Evolutionary conservation across 2,797 vertebrate species (phyloP).

Genomic region (Ceyx erithaca): DNA sequence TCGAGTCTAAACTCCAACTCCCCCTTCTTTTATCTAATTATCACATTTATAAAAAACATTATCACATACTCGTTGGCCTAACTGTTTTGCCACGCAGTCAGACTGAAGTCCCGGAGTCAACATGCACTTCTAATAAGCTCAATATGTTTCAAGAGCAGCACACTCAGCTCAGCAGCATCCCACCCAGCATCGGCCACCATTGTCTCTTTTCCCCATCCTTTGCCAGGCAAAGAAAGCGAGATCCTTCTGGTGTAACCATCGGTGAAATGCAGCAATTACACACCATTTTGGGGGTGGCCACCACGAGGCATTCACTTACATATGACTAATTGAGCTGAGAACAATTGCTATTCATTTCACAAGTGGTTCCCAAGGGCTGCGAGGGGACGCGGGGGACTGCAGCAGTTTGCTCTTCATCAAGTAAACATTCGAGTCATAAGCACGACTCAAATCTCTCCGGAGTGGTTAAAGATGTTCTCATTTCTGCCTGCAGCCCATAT

Average conservation of each 20-base stretch:
- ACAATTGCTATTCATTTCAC: constrained; percentile 43
- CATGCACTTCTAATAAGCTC: constrained; percentile 59
- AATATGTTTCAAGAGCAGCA: constrained; percentile 29
- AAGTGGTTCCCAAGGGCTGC: constrained; percentile 40
- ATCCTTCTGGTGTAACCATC: not conserved
- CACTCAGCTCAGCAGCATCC: not conserved
- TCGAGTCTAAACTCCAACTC: constrained; percentile 61
- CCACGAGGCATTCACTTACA: not conserved
- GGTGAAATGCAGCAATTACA: not conserved
- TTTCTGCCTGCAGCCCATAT: not conserved
- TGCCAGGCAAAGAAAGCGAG: constrained; percentile 4
- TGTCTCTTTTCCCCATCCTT: not conserved
- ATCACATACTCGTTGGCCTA: constrained; percentile 69
- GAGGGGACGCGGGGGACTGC: not conserved
- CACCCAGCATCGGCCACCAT: not conserved
- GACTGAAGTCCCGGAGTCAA: constrained; percentile 37
- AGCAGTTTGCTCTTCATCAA: constrained; percentile 20
- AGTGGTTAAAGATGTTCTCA: constrained; percentile 5
- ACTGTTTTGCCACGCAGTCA: constrained; percentile 68
- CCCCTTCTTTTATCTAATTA: constrained; percentile 76
- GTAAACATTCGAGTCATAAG: constrained; percentile 22
- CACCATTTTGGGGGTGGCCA: not conserved
- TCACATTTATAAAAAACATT: constrained; percentile 76
- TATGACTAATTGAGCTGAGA: constrained; percentile 39
- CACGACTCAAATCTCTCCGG: not conserved